Base-by-base conservation (phyloP, 2,888 invertebrate genomes). In the Cyaniris semiargus region DNA sequence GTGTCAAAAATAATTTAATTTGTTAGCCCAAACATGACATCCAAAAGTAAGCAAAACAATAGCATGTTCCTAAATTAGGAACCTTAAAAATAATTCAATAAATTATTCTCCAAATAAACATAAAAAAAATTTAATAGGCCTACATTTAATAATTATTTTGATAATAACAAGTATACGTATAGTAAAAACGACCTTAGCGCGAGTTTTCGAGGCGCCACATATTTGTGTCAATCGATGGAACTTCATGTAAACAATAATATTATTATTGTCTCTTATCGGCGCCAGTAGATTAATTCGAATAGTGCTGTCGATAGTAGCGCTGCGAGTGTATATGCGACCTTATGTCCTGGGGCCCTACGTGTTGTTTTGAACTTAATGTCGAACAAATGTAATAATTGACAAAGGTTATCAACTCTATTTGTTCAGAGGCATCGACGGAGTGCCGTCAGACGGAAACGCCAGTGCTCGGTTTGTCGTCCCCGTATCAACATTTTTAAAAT, bases 381-480 rank as follows among this genome's bases (percentile, higher is more conserved):
- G 84, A 87, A 87, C 86, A 88, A 87, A 89, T 86, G 87, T 87
- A 86, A 87, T 85, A 85, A 87, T 89, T 91, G 90, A 92, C 90
- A 90, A 88, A 90, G 91, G 93, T 91, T 93, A 93, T 93, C 93
- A 82, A 83, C 83, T 89, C 86, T 91, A 90, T 92, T 91, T 92
- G 90, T 88, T 90, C 83, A 82, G 87, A 87, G 86, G 83, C 86
- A 87, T 85, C 85, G 82, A 82, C 84, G 84, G 81, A 83, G 84
- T 81, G 82, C 84, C 85, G 83, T 86, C 86, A 90, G 88, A 91
- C 90, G 92, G 91, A 91, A 91, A 87, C 86, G 84, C 84, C 87
- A 90, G 91, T 91, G 85, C 84, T 83, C 80, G 80, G 78, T 80
- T 80, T 80, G 84, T 81, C 84, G 83, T 23, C 84, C 80, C 84